Conservation (phyloP, 2,888 invertebrate genomes). For the Diogma glabrata region DNA sequence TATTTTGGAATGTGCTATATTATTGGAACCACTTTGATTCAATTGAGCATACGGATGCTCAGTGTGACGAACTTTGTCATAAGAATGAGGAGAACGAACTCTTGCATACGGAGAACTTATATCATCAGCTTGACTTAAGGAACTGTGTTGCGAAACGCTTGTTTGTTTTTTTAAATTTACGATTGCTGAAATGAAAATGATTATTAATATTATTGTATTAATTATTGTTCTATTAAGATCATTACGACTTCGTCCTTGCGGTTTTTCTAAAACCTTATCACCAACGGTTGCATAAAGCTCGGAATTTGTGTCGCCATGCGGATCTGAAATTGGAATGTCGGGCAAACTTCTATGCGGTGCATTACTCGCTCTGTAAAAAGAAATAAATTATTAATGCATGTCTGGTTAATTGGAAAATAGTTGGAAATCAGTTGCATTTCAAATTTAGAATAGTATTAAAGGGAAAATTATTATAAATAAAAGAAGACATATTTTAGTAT, state of each 20-base stretch:
- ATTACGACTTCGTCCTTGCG: slow-evolving; percentile 32
- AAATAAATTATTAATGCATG: slow-evolving; percentile 7
- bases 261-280: slow-evolving; percentile 38
- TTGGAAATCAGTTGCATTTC: too few species aligned
- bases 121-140: slow-evolving; percentile 44
- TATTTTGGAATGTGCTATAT: slow-evolving; percentile 15
- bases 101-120: slow-evolving; percentile 51
- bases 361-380: slow-evolving; percentile 31
- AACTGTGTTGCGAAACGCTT: slow-evolving; percentile 48
- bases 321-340: slow-evolving; percentile 66
- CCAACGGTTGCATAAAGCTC: slow-evolving; percentile 79
- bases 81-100: slow-evolving; percentile 52
- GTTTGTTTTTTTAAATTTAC: slow-evolving; percentile 37
- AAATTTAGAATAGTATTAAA: too few species aligned
- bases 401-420: too few species aligned
- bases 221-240: slow-evolving; percentile 3
- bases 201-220: background rate
- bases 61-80: slow-evolving; percentile 42
- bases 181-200: slow-evolving; percentile 24
- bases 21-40: slow-evolving; percentile 28
- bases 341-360: slow-evolving; percentile 66
- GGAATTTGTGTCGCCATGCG: slow-evolving; percentile 64
- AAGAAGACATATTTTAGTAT: too few species aligned
- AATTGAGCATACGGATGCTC: slow-evolving; percentile 37
- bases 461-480: too few species aligned